Base-by-base conservation (phyloP, 1,140 invertebrate species). In the Drosophila arawakana region DNA sequence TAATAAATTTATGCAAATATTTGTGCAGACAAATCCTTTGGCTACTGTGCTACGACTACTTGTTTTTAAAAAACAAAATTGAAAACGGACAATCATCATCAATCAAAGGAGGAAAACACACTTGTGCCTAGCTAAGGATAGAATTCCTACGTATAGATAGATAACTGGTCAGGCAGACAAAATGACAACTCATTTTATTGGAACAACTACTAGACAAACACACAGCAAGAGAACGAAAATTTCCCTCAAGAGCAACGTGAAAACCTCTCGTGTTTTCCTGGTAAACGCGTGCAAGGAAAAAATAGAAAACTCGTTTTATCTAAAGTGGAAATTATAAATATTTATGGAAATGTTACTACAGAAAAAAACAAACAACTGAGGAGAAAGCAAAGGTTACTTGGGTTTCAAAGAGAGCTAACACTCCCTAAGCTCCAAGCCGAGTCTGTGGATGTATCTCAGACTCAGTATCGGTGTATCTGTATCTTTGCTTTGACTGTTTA, bases 161-260 rank as follows among this genome's bases (percentile, higher is more conserved):
- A 68, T 61, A 61, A 49, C 57, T 66, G 61, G 11, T 25, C 67
- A 70, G 65, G 21, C 13, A 35, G 18, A 15, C 39, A 10, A 49
- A 73, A 83, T 89, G 73, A 89, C 83, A 76, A 88, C 80, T 83
- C 84, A 88, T 77, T 88, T 80, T 77, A 80, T 88, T 80, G 69
- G 73, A 62, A 86, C 50, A 88, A 77, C 54, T 59, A 59, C 61
- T 63, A 52, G 61, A 78, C 59, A 85, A 81, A 75, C 44, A 83
- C 13, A 49, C 39, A 63, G 39, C 15, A 4, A 50, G 8, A 52
- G 35, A 44, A 11, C 21, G 49, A 39, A 11, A 60, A 13, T 39
- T 21, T n/a, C 10, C 43, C 37, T 49, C 44, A 39, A n/a, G 10
- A 81, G 25, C 25, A 30, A 30, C 25, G 6, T 30, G 25, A 30